Base-by-base conservation (phyloP, 2,888 invertebrate species). In the Zygothrica quintamaculata region DNA sequence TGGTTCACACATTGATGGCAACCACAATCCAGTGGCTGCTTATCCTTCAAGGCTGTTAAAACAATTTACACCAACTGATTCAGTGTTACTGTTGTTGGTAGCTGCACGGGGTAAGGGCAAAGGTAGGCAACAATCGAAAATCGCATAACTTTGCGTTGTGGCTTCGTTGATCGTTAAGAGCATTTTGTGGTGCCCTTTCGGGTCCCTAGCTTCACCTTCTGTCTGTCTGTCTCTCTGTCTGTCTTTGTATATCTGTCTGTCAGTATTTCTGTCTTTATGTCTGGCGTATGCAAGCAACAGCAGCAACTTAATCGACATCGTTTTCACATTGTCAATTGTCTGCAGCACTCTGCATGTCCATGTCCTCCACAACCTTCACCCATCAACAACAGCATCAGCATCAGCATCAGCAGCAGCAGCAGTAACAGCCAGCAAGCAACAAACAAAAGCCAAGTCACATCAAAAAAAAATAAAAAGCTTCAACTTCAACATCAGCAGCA, bases 11-110 rank as follows among this genome's bases (percentile, higher is more conserved):
- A 61, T 66, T 39, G 62, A 48, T 33, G 57, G 65, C 50, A 36
- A 44, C 60, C 80, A 50, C 66, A 70, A 74, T 68, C 69, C 74
- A 43, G 68, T 72, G 77, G 59, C 74, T 64, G 79, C 61, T 82
- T 78, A 85, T 79, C 78, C 82, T 82, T 79, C 86, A 79, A 79
- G 78, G 78, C 86, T 79, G 86, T 79, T 79, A 79, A 79, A 79
- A 85, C 86, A 85, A 79, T 79, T 79, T 79, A 79, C 86, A 79
- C 78, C 74, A 77, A 42, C 53, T 36, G 55, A 42, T 74, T 60
- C 29, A 26, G 36, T 9, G 11, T 5, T 13, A 12, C 9, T 9
- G 9, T 2, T 11, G 26, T 9, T 1, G 22, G 8, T 12, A 13
- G 31, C 7, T 0, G 15, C 36, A 13, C 13, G 12, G 22, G 31